These are phyloP conservation scores for Lipotes vexillifer DNA, from an alignment of 2,113 vertebrate genomes.

Conservation along the genomic window DNA sequence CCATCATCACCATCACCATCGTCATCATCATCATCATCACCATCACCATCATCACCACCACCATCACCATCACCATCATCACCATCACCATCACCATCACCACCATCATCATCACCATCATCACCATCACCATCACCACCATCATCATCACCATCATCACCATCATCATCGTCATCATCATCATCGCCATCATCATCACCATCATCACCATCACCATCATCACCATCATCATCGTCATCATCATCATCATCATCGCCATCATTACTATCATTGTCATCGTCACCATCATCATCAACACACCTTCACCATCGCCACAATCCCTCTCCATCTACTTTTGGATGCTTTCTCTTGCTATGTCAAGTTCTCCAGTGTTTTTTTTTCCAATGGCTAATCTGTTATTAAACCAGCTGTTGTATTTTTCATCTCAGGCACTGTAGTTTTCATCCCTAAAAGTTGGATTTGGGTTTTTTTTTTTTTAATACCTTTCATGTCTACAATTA, in stretches of 20 bases:
- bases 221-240: not conserved
- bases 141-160: rapidly evolving
- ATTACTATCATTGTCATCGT: no score
- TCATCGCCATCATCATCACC: rapidly evolving
- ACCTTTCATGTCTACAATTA: not conserved
- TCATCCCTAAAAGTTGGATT: not conserved
- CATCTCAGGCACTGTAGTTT: not conserved
- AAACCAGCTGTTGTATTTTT: not conserved
- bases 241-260: no score
- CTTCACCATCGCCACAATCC: not conserved
- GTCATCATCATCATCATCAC: rapidly evolving
- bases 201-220: rapidly evolving
- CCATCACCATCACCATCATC: rapidly evolving
- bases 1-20: not conserved
- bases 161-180: rapidly evolving
- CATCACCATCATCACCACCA: rapidly evolving
- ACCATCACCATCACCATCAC: rapidly evolving
- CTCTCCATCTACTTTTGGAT: not conserved
- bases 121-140: rapidly evolving
- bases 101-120: rapidly evolving
- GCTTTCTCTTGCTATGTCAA: not conserved
- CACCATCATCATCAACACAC: no score
- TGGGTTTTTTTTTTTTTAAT: not conserved
- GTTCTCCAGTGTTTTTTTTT: not conserved
- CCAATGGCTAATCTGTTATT: not conserved